These are phyloP conservation scores for Diadromus collaris DNA, from an alignment of 2,888 invertebrate species.

Conservation along the genomic window DNA sequence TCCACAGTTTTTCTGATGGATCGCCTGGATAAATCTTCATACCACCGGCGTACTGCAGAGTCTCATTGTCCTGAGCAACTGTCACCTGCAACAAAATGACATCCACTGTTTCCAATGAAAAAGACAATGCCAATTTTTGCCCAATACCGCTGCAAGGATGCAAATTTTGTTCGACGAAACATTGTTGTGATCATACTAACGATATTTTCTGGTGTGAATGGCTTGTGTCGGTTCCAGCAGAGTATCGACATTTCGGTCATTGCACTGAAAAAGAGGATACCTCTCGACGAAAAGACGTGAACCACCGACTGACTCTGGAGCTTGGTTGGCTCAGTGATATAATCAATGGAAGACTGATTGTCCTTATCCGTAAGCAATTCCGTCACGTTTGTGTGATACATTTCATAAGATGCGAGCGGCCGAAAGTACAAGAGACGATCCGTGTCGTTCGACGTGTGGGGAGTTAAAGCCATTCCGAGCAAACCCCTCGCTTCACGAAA, in stretches of 20 bases:
- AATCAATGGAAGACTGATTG: slow-evolving; percentile 23
- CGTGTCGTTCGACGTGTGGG: not conserved
- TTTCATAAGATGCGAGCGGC: slow-evolving; percentile 25
- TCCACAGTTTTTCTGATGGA: slow-evolving; percentile 85
- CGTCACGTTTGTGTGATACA: slow-evolving; percentile 18
- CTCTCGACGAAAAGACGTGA: slow-evolving; percentile 61
- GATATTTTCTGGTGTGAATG: slow-evolving; percentile 57
- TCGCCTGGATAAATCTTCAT: slow-evolving; percentile 84
- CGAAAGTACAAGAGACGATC: slow-evolving; percentile 32
- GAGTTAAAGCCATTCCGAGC: slow-evolving; percentile 7
- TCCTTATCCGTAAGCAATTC: not conserved
- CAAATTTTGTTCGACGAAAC: no score
- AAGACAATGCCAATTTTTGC: no score
- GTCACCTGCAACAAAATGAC: slow-evolving; percentile 10
- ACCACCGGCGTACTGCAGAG: slow-evolving; percentile 88
- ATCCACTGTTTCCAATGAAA: no score
- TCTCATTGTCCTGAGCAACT: slow-evolving; percentile 82
- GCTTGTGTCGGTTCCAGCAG: slow-evolving; percentile 76
- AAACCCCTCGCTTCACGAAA: not conserved
- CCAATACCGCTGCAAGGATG: no score
- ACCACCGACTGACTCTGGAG: slow-evolving; percentile 60
- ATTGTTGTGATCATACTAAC: slow-evolving; percentile 47
- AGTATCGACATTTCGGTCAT: slow-evolving; percentile 74
- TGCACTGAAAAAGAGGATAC: slow-evolving; percentile 76
- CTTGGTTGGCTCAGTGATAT: slow-evolving; percentile 5